Evolutionary conservation across 2,113 vertebrate species (phyloP).

Genomic region (Canis aureus): DNA sequence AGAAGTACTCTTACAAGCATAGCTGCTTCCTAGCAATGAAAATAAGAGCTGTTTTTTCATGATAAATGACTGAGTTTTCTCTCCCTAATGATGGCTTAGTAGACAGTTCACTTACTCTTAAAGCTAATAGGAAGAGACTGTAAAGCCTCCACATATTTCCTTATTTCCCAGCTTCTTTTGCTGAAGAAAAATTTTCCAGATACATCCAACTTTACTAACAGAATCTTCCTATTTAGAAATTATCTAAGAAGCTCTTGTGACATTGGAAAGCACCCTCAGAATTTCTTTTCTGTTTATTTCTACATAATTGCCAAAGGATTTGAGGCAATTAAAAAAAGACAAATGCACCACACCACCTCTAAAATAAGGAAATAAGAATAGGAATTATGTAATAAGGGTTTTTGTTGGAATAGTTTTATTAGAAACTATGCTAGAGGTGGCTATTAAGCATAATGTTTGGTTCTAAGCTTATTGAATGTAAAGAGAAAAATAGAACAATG

Average conservation of each 20-base stretch:
- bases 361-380: conserved; percentile 21
- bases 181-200: not conserved
- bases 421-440: not conserved
- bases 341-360: conserved; percentile 33
- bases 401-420: conserved; percentile 22
- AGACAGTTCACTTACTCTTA: not conserved
- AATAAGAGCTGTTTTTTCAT: not conserved
- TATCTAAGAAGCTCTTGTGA: not conserved
- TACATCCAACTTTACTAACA: not conserved
- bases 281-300: conserved; percentile 32
- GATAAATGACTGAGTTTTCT: not conserved
- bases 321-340: conserved; percentile 33
- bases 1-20: not conserved
- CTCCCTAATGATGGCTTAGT: not conserved
- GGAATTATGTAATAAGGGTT: conserved; percentile 12
- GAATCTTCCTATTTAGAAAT: conserved; percentile 14
- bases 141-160: not conserved
- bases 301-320: not conserved
- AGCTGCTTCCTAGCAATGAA: not conserved
- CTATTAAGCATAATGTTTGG: conserved; percentile 2
- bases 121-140: not conserved
- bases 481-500: not conserved
- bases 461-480: conserved; percentile 22
- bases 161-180: not conserved
- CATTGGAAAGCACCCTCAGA: not conserved